Percentiles rank a stretch among this genome's conserved stretches.
These are phyloP conservation scores for Pseudorectes ferrugineus DNA, from an alignment of 2,113 vertebrate genomes.

Conservation along the genomic window DNA sequence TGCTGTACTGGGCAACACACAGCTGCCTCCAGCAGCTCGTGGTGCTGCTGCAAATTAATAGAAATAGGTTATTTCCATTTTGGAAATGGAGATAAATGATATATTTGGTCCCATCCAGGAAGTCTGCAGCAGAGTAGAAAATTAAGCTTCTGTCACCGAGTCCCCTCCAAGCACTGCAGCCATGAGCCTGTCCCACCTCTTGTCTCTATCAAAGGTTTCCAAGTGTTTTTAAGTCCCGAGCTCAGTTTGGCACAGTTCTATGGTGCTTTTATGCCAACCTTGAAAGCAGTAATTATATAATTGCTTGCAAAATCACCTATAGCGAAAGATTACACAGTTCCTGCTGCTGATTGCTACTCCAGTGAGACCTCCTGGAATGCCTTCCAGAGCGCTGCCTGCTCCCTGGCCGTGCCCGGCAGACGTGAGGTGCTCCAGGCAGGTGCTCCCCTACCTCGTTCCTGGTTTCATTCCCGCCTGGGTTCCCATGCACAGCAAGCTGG, in stretches of 20 bases:
- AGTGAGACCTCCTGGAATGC: not conserved
- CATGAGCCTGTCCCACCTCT: not conserved
- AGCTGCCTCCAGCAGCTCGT: not conserved
- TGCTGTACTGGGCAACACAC: not conserved
- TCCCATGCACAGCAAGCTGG: too few species aligned
- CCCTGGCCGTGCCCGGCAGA: accelerated
- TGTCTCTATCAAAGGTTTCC: not conserved
- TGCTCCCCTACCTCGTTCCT: not conserved
- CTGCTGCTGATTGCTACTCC: not conserved
- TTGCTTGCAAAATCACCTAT: slow-evolving; percentile 25
- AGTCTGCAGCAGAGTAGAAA: not conserved
- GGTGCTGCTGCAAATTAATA: not conserved
- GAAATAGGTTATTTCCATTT: not conserved
- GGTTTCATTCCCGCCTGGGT: accelerated
- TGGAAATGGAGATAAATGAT: not conserved
- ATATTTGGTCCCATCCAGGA: not conserved
- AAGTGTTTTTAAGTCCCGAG: not conserved
- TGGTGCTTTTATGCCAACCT: not conserved
- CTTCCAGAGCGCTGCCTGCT: not conserved
- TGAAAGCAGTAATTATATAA: slow-evolving; percentile 9
- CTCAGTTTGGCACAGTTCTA: not conserved
- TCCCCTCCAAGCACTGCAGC: not conserved
- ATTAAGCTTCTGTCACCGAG: not conserved
- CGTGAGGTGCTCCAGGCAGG: accelerated
- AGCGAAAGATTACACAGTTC: not conserved